phyloP scores from a whole-genome alignment of 2,797 vertebrate species.

The Steatocranus sp. region DNA sequence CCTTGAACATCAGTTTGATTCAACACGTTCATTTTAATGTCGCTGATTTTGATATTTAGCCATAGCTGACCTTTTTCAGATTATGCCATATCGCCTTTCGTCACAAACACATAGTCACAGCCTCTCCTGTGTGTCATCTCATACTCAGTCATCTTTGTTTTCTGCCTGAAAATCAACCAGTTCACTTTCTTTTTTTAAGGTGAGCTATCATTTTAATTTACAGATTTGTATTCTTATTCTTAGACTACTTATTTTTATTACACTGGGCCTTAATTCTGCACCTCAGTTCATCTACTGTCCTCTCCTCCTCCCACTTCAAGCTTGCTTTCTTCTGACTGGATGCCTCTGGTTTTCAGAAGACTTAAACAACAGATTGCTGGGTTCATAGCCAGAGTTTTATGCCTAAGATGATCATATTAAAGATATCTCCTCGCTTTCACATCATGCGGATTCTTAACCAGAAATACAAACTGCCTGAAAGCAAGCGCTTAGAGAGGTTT shows the following conservation, averaged over 20 bases:
- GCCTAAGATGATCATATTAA: not conserved
- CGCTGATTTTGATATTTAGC: conserved; percentile 43
- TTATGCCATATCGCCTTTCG: not conserved
- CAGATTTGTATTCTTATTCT: not conserved
- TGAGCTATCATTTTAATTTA: not conserved
- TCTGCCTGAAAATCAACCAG: not conserved
- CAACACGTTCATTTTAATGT: conserved; percentile 48
- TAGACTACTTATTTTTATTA: not conserved
- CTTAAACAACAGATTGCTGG: not conserved
- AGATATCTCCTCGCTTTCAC: not conserved
- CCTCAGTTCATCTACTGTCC: not conserved
- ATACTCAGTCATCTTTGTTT: not conserved
- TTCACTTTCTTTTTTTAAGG: not conserved
- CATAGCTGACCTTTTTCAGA: conserved; percentile 44
- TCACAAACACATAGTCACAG: not conserved
- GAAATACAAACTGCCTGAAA: not conserved
- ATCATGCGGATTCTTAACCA: not conserved
- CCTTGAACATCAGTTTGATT: conserved; percentile 29
- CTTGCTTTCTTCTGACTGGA: not conserved
- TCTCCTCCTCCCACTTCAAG: not conserved
- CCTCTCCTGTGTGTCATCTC: not conserved
- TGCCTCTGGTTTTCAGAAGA: not conserved
- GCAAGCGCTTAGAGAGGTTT: not conserved
- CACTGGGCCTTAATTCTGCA: not conserved
- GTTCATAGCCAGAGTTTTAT: not conserved